These are phyloP conservation scores for Agrotis exclamationis DNA, from an alignment of 2,888 invertebrate species.

Conservation along the genomic window DNA sequence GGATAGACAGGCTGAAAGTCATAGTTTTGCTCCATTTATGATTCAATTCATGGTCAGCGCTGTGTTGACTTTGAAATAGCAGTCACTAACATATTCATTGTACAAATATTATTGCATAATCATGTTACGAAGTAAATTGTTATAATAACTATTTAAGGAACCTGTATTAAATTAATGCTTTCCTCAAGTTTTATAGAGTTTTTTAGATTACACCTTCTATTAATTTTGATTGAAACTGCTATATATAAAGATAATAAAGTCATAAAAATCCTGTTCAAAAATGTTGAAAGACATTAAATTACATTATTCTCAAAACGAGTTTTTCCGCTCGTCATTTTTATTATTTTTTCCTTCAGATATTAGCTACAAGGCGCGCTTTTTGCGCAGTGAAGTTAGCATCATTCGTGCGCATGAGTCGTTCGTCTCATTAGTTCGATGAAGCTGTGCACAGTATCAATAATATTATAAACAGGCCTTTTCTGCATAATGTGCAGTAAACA, in stretches of 20 bases:
- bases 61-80: too few relatives aligned
- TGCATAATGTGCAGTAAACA: constrained; percentile 45
- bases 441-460: constrained; percentile 48
- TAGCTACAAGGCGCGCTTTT: constrained; percentile 48
- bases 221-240: too few relatives aligned
- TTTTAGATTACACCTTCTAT: not conserved
- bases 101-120: too few relatives aligned
- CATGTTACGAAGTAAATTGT: too few relatives aligned
- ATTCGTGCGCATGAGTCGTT: constrained; percentile 31
- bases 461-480: constrained; percentile 33
- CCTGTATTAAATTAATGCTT: not conserved
- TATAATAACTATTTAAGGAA: too few relatives aligned
- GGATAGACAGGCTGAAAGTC: too few relatives aligned
- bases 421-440: constrained; percentile 55
- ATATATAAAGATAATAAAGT: too few relatives aligned
- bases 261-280: not conserved
- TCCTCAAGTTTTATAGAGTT: not conserved
- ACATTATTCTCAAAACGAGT: constrained; percentile 42
- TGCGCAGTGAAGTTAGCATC: constrained; percentile 50
- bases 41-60: not conserved
- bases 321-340: constrained; percentile 16
- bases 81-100: too few relatives aligned
- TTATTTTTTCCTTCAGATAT: constrained; percentile 32
- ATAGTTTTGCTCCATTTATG: not conserved
- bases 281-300: not conserved